Evolutionary conservation across 2,888 invertebrate genomes (phyloP).

Genomic region (Drosophila sordidula): DNA sequence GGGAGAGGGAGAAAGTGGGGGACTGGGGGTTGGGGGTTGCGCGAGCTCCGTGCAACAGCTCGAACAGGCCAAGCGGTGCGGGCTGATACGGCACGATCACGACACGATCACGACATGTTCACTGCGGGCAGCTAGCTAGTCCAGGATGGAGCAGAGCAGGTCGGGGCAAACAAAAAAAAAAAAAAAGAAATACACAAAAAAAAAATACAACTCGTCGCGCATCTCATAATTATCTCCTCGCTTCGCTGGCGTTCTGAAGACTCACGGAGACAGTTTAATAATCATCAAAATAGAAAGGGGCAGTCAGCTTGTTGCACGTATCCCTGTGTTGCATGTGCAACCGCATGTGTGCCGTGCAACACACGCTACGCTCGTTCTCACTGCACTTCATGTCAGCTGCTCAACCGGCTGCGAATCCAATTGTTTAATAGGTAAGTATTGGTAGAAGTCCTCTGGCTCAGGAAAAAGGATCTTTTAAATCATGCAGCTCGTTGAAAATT

Average conservation of each 20-base stretch:
- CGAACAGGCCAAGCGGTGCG: slow-evolving; percentile 1
- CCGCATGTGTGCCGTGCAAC: slow-evolving; percentile 40
- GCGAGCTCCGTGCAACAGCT: not conserved
- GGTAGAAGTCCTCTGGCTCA: no score
- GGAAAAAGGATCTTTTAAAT: no score
- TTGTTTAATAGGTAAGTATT: no score
- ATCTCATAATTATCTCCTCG: slow-evolving; percentile 80
- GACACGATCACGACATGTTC: no score
- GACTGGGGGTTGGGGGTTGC: not conserved
- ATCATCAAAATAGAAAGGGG: slow-evolving; percentile 43
- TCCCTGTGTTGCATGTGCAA: slow-evolving; percentile 18
- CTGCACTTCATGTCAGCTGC: slow-evolving; percentile 43
- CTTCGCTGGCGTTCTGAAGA: slow-evolving; percentile 73
- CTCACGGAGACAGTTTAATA: slow-evolving; percentile 78
- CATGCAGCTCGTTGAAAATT: no score
- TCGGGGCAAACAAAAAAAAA: slow-evolving; percentile 15
- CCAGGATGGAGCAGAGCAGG: not conserved
- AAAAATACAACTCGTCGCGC: slow-evolving; percentile 60
- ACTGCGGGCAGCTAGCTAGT: no score
- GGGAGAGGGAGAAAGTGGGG: not conserved
- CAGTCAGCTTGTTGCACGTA: slow-evolving; percentile 51
- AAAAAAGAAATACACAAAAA: not conserved
- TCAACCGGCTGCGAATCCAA: not conserved
- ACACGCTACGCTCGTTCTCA: slow-evolving; percentile 44
- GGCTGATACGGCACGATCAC: not conserved